Conservation (phyloP, 2,888 invertebrate species). For the Terebella lapidaria region DNA sequence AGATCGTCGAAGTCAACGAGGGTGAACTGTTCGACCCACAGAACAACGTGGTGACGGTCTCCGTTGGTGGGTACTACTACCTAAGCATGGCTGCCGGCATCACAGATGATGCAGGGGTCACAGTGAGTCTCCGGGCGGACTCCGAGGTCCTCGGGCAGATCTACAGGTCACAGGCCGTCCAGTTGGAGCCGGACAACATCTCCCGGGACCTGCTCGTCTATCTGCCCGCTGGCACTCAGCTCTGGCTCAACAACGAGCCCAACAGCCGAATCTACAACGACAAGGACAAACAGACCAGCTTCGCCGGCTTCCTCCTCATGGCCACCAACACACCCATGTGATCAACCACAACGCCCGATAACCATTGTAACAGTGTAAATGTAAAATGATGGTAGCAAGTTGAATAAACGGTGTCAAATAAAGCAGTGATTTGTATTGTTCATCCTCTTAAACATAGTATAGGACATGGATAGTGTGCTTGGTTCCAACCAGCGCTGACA, state of each 20-base stretch:
- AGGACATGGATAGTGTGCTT: too few relatives aligned
- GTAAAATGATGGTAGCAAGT: too few relatives aligned
- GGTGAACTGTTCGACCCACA: neutral
- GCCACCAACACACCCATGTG: too few relatives aligned
- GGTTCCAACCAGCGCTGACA: too few relatives aligned
- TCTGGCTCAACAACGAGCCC: neutral
- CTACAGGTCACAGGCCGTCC: neutral
- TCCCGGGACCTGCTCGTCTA: neutral
- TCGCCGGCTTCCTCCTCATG: neutral
- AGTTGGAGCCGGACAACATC: neutral
- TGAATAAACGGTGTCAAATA: too few relatives aligned
- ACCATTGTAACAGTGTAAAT: too few relatives aligned
- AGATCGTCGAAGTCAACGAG: neutral
- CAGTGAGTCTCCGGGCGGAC: neutral
- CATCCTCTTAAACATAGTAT: too few relatives aligned
- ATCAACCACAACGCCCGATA: too few relatives aligned
- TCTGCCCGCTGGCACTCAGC: neutral
- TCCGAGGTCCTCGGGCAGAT: neutral
- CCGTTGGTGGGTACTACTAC: neutral
- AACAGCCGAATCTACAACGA: neutral
- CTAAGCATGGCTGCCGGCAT: neutral
- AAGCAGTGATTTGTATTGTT: too few relatives aligned
- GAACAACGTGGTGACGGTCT: neutral
- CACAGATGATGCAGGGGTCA: neutral
- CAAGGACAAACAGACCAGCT: neutral